Base-by-base conservation (phyloP, 2,797 vertebrate genomes). In the Schizopygopsis pylzovi region DNA sequence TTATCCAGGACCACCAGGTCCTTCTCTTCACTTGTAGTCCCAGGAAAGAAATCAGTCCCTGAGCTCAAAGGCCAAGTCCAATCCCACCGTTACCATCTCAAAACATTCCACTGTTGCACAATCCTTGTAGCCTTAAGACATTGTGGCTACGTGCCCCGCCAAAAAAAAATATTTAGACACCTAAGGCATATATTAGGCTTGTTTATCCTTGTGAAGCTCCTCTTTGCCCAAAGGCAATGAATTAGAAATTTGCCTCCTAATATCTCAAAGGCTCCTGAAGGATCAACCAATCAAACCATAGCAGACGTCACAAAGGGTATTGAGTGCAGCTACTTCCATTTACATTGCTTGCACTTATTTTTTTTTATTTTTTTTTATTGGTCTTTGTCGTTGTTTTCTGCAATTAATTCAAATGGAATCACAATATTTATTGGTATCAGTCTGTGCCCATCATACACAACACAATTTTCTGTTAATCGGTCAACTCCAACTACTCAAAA, bases 101-200 rank as follows among this genome's bases (percentile, higher is more conserved):
- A 70, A 85, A 85, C 41, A 85, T 85, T 85, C 83, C 83, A 79
- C 63, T 54, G 28, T 83, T 65, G 33, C 76, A 68, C 83, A 85
- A 85, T 56, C 22, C 71, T 37, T 59, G 47, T 70, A 70, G 75
- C 78, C 79, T 63, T 20, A 16, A 85, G 83, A 82, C 65, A 85
- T 77, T 71, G 61, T 47, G 79, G 79, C 71, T 70, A 68, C 5
- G 49, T 81, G 77, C 73, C 52, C 47, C 63, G 43, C 79, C 61
- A 87, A 70, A 77, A 80, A 80, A 61, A 84, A 70, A 28, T 68
- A 80, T 75, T 75, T 80, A 70, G 54, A 61, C 63, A 59, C 72
- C 82, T 70, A 52, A 76, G 83, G 78, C 71, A 54, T 71, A 70
- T 59, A 45, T 87, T 65, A 85, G 77, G 65, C 83, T 70, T 87